Evolutionary conservation across 2,113 vertebrate genomes (phyloP), one percentile per base, ranked within the genome.

Genomic region (Argyrosomus japonicus): DNA sequence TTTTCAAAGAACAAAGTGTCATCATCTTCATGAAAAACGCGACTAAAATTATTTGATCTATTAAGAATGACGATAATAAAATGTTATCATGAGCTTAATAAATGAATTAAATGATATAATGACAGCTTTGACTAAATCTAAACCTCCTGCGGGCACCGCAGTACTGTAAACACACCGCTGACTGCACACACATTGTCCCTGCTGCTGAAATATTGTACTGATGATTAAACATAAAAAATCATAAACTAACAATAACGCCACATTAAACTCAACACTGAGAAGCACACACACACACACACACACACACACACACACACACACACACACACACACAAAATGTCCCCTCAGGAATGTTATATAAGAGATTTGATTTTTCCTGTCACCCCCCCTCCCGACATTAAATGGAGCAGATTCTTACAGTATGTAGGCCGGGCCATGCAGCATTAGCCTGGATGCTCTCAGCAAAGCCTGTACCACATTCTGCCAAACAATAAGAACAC

Each of bases 341-440:
- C 56, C 69, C 47, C 72, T 23, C 27, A 56, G 36, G 17, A 77
- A 47, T 72, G 48, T 72, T 73, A 81, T 32, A 54, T 71, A 77
- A 75, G 61, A 75, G 53, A 40, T 40, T 40, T 51, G 32, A 21
- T 50, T 4, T 62, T 71, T 0, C 29, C 64, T 75, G 21, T 13
- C 36, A 40, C 36, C 58, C 68, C 21, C 18, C 43, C 60, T 68
- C 32, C 61, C 75, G 32, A 69, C 75, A 56, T 47, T 17, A 21
- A 68, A 7, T 7, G 68, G 17, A 86, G 61, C 61, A 70, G 69
- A 65, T 75, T 60, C 77, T 75, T 47, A 29, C 67, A 48, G 77
- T 61, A 56, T 75, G 74, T 40, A 73, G 83, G 81, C 86, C 81
- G 63, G 64, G 5, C 79, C 74, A 50, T 79, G 77, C 77, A 84